Evolutionary conservation across 1,140 invertebrate genomes (phyloP).

Genomic region (Trachymyrmex cornetzi): DNA sequence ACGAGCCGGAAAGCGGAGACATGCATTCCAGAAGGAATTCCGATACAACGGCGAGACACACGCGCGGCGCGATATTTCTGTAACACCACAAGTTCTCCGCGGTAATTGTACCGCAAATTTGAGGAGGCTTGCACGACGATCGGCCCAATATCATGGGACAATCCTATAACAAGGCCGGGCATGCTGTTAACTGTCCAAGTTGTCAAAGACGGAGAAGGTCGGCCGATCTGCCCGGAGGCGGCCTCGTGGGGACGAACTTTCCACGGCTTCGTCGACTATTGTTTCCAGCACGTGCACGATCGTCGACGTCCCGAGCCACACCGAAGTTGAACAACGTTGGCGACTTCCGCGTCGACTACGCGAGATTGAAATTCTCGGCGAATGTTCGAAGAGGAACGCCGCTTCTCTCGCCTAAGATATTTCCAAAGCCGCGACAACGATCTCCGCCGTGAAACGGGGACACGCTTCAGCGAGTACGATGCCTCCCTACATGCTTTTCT

Average conservation of each 20-base stretch:
- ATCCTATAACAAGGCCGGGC: background rate
- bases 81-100: background rate
- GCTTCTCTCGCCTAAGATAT: constrained; percentile 40
- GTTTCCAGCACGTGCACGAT: constrained; percentile 63
- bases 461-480: background rate
- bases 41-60: constrained; percentile 31
- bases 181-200: constrained; percentile 74
- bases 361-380: constrained; percentile 73
- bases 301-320: constrained; percentile 12
- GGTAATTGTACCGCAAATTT: constrained; percentile 45
- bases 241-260: constrained; percentile 47
- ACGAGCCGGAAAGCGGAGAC: constrained; percentile 5
- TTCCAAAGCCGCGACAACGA: constrained; percentile 50
- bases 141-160: constrained; percentile 18
- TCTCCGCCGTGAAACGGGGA: constrained; percentile 36
- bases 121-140: constrained; percentile 22
- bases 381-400: constrained; percentile 6
- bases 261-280: constrained; percentile 62
- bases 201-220: constrained; percentile 65
- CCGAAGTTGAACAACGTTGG: constrained; percentile 57
- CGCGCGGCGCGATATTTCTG: constrained; percentile 40
- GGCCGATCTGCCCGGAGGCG: constrained; percentile 35
- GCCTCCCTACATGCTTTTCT: background rate
- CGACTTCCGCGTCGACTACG: constrained; percentile 66
- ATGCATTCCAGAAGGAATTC: constrained; percentile 53